phyloP scores from a whole-genome alignment of 2,888 invertebrate genomes.

The Epistrophe eligans region DNA sequence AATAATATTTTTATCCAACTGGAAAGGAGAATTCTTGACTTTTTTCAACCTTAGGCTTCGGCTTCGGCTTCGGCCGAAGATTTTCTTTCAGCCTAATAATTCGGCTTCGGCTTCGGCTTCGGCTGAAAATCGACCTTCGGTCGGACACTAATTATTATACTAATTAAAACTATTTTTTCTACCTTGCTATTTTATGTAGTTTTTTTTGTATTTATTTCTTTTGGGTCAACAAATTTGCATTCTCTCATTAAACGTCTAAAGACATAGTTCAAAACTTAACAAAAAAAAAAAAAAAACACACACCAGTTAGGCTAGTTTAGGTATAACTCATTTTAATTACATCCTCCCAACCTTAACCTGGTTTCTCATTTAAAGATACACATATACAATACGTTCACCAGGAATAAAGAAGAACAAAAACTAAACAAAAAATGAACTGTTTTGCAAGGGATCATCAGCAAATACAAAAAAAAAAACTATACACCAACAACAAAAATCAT shows the following conservation, averaged over 20 bases:
- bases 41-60: no score
- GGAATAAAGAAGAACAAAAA: not conserved
- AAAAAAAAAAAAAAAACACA: not conserved
- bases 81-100: no score
- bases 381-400: not conserved
- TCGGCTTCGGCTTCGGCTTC: no score
- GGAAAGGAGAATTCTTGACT: no score
- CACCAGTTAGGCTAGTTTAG: constrained; percentile 31
- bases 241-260: not conserved
- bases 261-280: not conserved
- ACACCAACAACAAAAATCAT: not conserved
- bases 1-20: no score
- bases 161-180: not conserved
- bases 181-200: not conserved
- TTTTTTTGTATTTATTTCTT: not conserved
- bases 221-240: constrained; percentile 1
- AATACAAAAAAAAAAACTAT: not conserved
- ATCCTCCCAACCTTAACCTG: constrained; percentile 61
- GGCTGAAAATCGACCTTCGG: no score
- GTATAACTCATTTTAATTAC: constrained; percentile 57
- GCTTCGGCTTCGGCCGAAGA: no score
- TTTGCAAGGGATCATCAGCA: constrained; percentile 13
- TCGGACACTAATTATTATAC: not conserved
- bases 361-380: constrained; percentile 6
- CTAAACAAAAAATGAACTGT: constrained; percentile 1